These are phyloP conservation scores for Euwallacea fornicatus DNA, from an alignment of 1,140 invertebrate genomes.

Conservation along the genomic window DNA sequence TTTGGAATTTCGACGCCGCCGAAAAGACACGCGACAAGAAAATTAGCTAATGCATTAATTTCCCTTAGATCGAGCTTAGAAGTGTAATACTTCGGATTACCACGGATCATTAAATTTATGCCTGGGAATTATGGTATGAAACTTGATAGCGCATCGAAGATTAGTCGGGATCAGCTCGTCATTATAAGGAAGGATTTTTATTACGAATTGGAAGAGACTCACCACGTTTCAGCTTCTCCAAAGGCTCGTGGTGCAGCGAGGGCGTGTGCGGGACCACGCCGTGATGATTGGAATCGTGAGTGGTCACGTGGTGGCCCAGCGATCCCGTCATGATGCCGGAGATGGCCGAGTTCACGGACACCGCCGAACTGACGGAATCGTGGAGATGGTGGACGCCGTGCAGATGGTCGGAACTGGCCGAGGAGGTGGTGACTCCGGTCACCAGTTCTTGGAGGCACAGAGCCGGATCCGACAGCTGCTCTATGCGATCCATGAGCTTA, in stretches of 20 bases:
- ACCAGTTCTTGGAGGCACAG: slow-evolving; percentile 76
- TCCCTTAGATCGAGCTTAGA: slow-evolving; percentile 53
- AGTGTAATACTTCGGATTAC: slow-evolving; percentile 54
- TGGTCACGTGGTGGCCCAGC: slow-evolving; percentile 55
- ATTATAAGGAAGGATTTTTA: slow-evolving; percentile 48
- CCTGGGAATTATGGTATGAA: slow-evolving; percentile 55
- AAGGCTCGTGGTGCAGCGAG: slow-evolving; percentile 70
- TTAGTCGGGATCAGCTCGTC: slow-evolving; percentile 52
- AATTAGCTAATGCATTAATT: slow-evolving; percentile 49
- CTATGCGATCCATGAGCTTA: slow-evolving; percentile 58
- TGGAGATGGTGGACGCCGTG: slow-evolving; percentile 63
- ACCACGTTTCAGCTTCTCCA: slow-evolving; percentile 83
- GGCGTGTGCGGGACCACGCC: slow-evolving; percentile 56
- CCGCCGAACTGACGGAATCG: slow-evolving; percentile 62
- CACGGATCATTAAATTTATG: slow-evolving; percentile 56
- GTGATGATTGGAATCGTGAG: slow-evolving; percentile 53
- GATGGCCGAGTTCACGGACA: slow-evolving; percentile 66
- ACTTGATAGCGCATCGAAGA: slow-evolving; percentile 56
- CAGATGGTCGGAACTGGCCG: slow-evolving; percentile 57
- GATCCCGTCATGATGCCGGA: slow-evolving; percentile 67
- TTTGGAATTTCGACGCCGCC: neutral
- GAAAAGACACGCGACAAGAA: slow-evolving; percentile 30
- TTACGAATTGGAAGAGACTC: slow-evolving; percentile 53
- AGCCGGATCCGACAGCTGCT: slow-evolving; percentile 64
- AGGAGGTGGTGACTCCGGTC: slow-evolving; percentile 54